These are phyloP conservation scores for Nematolebias whitei DNA, from an alignment of 2,113 vertebrate genomes.

Conservation along the genomic window DNA sequence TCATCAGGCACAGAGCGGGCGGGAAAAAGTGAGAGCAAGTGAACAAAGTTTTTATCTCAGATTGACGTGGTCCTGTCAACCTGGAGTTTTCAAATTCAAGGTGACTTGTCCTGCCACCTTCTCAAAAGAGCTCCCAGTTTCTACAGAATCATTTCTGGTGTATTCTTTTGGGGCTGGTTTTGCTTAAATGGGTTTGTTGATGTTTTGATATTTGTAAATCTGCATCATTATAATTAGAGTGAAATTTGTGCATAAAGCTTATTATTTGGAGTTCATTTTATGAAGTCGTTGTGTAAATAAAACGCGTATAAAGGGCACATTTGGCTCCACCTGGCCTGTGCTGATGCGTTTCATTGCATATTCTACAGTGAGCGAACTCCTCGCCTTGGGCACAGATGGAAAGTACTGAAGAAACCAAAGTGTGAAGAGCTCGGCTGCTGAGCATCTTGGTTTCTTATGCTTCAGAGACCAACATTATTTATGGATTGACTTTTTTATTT, in stretches of 20 bases:
- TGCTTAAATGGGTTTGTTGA: background rate
- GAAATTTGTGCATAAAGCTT: conserved; percentile 15
- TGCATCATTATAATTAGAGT: background rate
- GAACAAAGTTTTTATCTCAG: conserved; percentile 28
- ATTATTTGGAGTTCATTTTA: conserved; percentile 29
- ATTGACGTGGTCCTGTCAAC: conserved; percentile 19
- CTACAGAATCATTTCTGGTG: background rate
- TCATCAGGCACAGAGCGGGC: conserved; percentile 39
- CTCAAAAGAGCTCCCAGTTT: background rate
- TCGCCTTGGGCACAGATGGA: conserved; percentile 42
- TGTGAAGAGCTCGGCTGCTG: conserved; percentile 46
- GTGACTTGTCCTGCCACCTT: conserved; percentile 27
- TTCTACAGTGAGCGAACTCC: conserved; percentile 23
- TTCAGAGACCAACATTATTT: conserved; percentile 48
- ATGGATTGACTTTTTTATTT: conserved; percentile 18
- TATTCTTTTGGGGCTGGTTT: background rate
- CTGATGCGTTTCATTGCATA: conserved; percentile 43
- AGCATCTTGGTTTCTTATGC: conserved; percentile 47
- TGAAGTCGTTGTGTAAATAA: conserved; percentile 49
- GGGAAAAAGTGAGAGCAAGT: conserved; percentile 11
- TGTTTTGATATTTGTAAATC: no score
- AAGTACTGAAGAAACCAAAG: conserved; percentile 29
- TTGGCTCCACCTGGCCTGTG: conserved; percentile 29
- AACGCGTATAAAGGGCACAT: conserved; percentile 56
- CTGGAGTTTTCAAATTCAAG: conserved; percentile 41